Evolutionary conservation across 92 coral and sea anemone genomes (phyloP), one percentile per base, ranked within the genome.

Genomic region (Pocillopora meandrina): DNA sequence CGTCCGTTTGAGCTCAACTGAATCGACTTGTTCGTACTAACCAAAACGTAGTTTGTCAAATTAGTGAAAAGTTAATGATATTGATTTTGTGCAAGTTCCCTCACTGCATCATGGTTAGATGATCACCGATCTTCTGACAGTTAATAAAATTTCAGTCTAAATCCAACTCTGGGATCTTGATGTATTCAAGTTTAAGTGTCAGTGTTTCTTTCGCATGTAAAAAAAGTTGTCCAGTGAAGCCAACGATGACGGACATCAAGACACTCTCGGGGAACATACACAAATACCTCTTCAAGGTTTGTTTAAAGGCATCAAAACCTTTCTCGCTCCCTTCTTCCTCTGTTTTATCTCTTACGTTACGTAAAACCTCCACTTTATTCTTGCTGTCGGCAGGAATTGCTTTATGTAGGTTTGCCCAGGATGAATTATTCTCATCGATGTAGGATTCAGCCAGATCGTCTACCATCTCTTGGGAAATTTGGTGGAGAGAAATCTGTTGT

Each of bases 361-460:
- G 62, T 20, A 75, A 61, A 49, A 52, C 52, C 9, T 62, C 79
- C 6, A 49, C 16, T 75, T 63, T 13, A 3, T 8, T 42, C 52
- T 42, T n/a, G 52, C 19, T 49, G n/a, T 55, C 79, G 18, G 79
- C 31, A 56, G 79, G 64, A 52, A 75, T 56, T 55, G 79, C 79
- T 75, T 75, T 75, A 55, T 70, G 74, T 1, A 70, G 74, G 9
- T 70, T 70, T 70, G 74, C 74, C 74, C 74, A 70, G 6, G 74
- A 70, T 17, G 74, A 36, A 36, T 70, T 70, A 5, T 70, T 55
- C 11, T 70, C 74, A 34, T 70, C 56, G 11, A 70, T 3, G 56
- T 70, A 70, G 19, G 55, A 33, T 34, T 70, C 74, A 35, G 74
- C 74, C 9, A 70, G 11, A 70, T 70, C 74, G 17, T 70, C 74